phyloP scores from a whole-genome alignment of 2,797 vertebrate species.

The Moxostoma hubbsi region DNA sequence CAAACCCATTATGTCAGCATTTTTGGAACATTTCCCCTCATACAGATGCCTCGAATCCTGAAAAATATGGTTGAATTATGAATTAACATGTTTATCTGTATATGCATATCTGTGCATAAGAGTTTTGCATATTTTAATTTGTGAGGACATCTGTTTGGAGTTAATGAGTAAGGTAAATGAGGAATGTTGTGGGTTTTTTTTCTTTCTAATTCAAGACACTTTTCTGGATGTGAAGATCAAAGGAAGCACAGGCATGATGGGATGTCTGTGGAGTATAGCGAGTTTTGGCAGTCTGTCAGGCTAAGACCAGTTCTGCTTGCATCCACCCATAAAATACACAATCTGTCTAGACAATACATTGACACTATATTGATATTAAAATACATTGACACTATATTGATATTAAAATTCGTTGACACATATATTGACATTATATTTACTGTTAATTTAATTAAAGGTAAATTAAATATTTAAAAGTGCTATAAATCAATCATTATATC shows the following conservation, averaged over 20 bases:
- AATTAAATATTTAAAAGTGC: constrained; percentile 39
- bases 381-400: constrained; percentile 23
- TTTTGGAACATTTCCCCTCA: background rate
- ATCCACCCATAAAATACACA: constrained; percentile 13
- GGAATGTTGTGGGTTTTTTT: constrained; percentile 29
- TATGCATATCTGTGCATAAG: constrained; percentile 24
- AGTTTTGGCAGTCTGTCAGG: constrained; percentile 47
- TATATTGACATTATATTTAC: constrained; percentile 29
- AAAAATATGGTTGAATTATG: background rate
- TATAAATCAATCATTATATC: constrained; percentile 30
- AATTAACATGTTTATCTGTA: constrained; percentile 11
- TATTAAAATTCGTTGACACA: background rate
- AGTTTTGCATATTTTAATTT: constrained; percentile 15
- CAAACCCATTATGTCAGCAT: background rate
- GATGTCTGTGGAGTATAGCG: constrained; percentile 51
- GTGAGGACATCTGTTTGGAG: constrained; percentile 56
- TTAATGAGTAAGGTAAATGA: constrained; percentile 56
- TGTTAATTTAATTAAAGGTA: constrained; percentile 12
- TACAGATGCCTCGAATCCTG: constrained; percentile 5
- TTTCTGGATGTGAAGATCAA: constrained; percentile 56
- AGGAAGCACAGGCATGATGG: constrained; percentile 47
- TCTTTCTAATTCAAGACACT: constrained; percentile 50
- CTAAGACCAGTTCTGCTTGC: constrained; percentile 28
- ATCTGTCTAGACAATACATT: constrained; percentile 49
- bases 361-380: background rate